These are phyloP conservation scores for Pollenia angustigena DNA, from an alignment of 2,888 invertebrate genomes.

Conservation along the genomic window DNA sequence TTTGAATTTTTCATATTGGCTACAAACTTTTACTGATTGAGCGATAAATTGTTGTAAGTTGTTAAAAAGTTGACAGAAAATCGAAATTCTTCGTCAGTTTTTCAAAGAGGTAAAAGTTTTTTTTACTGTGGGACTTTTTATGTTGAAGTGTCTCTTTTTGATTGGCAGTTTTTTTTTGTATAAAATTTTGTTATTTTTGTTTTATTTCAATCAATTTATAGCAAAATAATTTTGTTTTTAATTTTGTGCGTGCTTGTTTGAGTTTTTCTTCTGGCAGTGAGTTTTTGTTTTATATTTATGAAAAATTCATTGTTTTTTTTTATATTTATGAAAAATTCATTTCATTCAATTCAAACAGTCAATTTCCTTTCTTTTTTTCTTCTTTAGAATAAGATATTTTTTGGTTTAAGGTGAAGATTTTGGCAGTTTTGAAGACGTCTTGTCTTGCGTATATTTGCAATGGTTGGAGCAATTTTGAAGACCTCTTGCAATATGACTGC, in stretches of 20 bases:
- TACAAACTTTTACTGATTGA: no score
- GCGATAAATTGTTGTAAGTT: no score
- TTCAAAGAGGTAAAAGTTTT: no score
- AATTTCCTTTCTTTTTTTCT: background rate
- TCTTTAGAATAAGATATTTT: background rate
- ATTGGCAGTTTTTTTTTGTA: no score
- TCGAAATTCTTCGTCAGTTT: no score
- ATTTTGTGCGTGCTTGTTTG: conserved; percentile 9
- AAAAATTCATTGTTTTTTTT: background rate
- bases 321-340: background rate
- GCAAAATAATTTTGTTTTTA: conserved; percentile 39
- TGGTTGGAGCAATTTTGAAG: no score
- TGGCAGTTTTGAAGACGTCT: background rate
- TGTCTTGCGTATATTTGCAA: background rate
- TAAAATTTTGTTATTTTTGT: background rate
- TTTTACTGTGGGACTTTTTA: no score
- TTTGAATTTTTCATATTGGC: no score
- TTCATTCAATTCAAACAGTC: no score
- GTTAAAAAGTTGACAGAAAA: no score
- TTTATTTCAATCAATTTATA: background rate
- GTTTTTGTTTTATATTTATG: conserved; percentile 1
- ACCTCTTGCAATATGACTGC: background rate
- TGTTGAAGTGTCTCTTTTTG: no score
- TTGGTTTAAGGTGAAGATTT: background rate
- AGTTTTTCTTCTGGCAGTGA: background rate